These are phyloP conservation scores for Vultur gryphus DNA, from an alignment of 2,797 vertebrate species.

Conservation along the genomic window DNA sequence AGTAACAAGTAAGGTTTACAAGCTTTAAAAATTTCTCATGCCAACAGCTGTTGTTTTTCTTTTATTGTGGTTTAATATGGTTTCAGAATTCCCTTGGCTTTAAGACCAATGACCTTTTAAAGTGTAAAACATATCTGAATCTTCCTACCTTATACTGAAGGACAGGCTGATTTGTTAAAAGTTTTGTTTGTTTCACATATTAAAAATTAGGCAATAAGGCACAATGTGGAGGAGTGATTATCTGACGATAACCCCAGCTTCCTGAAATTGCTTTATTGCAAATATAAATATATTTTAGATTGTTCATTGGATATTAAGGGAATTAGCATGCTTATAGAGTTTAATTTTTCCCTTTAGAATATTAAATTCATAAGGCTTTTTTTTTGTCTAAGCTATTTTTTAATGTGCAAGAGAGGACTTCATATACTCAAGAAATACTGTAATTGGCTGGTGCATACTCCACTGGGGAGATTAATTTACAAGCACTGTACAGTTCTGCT, in stretches of 20 bases:
- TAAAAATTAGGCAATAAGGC: slow-evolving; percentile 64
- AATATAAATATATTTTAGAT: neutral
- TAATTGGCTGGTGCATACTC: slow-evolving; percentile 54
- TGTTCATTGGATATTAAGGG: slow-evolving; percentile 14
- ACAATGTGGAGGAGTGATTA: neutral
- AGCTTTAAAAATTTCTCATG: slow-evolving; percentile 20
- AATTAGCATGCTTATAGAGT: neutral
- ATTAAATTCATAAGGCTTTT: slow-evolving; percentile 26
- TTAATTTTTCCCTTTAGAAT: slow-evolving; percentile 30
- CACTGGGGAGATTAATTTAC: slow-evolving; percentile 61
- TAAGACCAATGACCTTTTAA: neutral
- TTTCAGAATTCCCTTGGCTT: slow-evolving; percentile 29
- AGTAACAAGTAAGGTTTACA: slow-evolving; percentile 21
- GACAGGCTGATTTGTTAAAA: neutral
- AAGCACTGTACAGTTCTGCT: slow-evolving; percentile 52
- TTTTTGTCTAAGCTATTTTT: slow-evolving; percentile 32
- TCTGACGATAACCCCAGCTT: slow-evolving; percentile 15
- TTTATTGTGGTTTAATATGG: neutral
- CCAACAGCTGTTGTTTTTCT: neutral
- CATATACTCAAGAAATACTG: slow-evolving; percentile 37
- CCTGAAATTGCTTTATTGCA: slow-evolving; percentile 50
- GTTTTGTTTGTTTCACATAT: neutral
- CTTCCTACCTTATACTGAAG: neutral
- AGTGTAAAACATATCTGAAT: neutral
- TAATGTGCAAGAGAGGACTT: slow-evolving; percentile 42